Evolutionary conservation across 2,888 invertebrate genomes (phyloP), one percentile per base, ranked within the genome.

Genomic region (Emmelina monodactyla): DNA sequence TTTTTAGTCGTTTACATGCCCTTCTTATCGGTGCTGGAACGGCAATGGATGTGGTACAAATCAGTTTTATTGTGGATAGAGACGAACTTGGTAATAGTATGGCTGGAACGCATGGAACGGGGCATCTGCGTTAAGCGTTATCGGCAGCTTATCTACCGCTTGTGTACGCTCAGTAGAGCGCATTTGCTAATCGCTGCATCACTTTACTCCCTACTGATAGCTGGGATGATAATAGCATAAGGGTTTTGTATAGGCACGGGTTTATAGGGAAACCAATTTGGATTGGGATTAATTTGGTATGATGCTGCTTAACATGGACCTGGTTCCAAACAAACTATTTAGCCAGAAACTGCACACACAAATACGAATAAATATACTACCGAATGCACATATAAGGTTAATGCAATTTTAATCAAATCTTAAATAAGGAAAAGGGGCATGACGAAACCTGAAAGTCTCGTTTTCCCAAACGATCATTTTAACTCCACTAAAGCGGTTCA

Each of bases 231-330:
- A 66, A 67, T 58, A 49, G 55, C 55, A 49, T 56, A 53, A 58
- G 61, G 66, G 65, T 58, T 65, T 68, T 65, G 60, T 64, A 61
- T 62, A n/a, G n/a, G n/a, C n/a, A 54, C 58, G 62, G 59, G 58
- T 59, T 50, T 51, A 55, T 42, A 58, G 60, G 66, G 65, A 62
- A 58, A 47, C 42, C 45, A 43, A 41, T 54, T 49, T 53, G 62
- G 67, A 72, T 71, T 69, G 62, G 52, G 49, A 55, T 54, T 64
- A 75, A 73, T 73, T 73, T 68, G 69, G 65, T 65, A 63, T 62
- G 53, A 46, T 12, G 29, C 29, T 29, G 29, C 25, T n/a, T n/a
- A n/a, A n/a, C n/a, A n/a, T n/a, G n/a, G n/a, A n/a, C n/a, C n/a
- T n/a, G n/a, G n/a, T n/a, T n/a, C n/a, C n/a, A n/a, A n/a, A n/a